These are phyloP conservation scores for Drosophila lacteicornis DNA, from an alignment of 1,140 invertebrate genomes.

Conservation along the genomic window DNA sequence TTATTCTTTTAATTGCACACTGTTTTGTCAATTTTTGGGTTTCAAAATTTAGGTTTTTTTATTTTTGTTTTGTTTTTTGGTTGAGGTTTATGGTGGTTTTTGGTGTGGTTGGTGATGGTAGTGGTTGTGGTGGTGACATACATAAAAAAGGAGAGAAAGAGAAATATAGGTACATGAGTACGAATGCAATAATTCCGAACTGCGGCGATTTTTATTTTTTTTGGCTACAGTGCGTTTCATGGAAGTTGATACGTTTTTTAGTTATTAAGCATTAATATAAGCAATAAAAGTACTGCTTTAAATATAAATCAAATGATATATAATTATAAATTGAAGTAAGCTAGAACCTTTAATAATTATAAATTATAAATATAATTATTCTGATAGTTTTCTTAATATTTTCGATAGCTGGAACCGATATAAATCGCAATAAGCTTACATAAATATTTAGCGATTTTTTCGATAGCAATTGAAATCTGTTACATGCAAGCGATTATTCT, in stretches of 20 bases:
- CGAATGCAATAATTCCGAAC: constrained; percentile 29
- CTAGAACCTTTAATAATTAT: too few species aligned
- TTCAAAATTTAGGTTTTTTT: constrained; percentile 10
- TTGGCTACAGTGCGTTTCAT: constrained; percentile 17
- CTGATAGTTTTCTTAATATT: not conserved
- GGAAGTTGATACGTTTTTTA: not conserved
- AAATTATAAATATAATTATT: not conserved
- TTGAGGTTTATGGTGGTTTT: constrained; percentile 36
- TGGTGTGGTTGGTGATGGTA: constrained; percentile 22
- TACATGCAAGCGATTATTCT: too few species aligned
- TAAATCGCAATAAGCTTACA: too few species aligned
- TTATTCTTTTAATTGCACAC: constrained; percentile 37
- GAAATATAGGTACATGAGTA: constrained; percentile 53
- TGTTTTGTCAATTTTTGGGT: constrained; percentile 14
- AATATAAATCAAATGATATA: not conserved
- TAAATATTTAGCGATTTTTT: too few species aligned
- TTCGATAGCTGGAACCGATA: not conserved
- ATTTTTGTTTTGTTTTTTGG: constrained; percentile 12
- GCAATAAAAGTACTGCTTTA: not conserved
- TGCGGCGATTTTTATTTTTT: not conserved
- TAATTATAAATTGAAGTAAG: too few species aligned
- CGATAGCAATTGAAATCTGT: too few species aligned
- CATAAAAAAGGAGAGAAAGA: constrained; percentile 64
- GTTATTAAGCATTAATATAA: not conserved
- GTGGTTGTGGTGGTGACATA: constrained; percentile 44